Percentiles rank a stretch among this genome's conserved stretches.
phyloP scores from a whole-genome alignment of 2,797 vertebrate genomes.

The Mareca strepera region DNA sequence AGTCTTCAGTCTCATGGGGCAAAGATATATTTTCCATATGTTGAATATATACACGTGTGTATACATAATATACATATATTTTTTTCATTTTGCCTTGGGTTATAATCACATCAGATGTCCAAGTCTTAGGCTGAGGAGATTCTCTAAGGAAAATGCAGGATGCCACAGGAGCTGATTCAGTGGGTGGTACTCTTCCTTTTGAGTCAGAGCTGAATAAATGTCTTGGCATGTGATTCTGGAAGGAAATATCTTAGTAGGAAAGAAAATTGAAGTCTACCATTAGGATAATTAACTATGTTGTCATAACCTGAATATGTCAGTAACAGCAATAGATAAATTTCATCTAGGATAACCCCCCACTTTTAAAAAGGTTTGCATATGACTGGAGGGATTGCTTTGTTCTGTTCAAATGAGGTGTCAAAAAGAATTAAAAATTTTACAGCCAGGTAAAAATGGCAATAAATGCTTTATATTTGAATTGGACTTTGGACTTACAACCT shows the following conservation, averaged over 20 bases:
- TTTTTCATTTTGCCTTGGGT: background rate
- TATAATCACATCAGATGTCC: background rate
- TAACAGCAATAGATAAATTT: background rate
- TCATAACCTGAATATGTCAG: background rate
- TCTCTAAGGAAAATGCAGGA: background rate
- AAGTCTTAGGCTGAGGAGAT: background rate
- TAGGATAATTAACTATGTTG: background rate
- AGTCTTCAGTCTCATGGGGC: background rate
- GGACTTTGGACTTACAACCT: background rate
- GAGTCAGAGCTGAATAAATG: background rate
- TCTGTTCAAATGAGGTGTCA: background rate
- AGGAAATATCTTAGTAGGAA: background rate
- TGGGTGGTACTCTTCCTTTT: conserved; percentile 1
- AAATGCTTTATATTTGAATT: background rate
- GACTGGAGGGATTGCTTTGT: background rate
- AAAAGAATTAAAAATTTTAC: background rate
- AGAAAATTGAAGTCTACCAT: background rate
- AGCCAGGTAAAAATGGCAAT: background rate
- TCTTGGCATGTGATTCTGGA: background rate
- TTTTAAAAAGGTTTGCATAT: background rate
- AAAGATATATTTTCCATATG: conserved; percentile 35
- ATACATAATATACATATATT: background rate
- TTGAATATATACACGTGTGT: background rate
- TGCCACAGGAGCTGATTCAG: background rate
- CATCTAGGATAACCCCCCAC: background rate